phyloP scores from a whole-genome alignment of 37 sponge, comb jelly and placozoan species.

The Mnemiopsis leidyi region DNA sequence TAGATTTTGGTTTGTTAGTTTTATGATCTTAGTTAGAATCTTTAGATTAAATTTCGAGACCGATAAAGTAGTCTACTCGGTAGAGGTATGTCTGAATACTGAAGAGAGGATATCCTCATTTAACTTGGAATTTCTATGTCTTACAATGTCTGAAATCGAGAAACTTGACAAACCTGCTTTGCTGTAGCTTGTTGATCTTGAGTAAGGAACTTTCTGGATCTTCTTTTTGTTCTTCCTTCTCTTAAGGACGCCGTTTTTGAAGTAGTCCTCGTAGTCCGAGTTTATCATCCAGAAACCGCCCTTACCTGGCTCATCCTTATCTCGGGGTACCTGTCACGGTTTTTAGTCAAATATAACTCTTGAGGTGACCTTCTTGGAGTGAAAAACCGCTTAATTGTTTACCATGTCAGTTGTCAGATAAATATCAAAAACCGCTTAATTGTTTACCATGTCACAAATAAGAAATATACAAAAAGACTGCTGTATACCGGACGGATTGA shows the following conservation, averaged over 20 bases:
- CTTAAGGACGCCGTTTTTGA: conserved; percentile 60
- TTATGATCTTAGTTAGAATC: no score
- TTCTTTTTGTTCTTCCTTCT: conserved; percentile 44
- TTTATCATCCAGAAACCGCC: conserved; percentile 85
- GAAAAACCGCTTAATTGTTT: no score
- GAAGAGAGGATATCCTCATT: not conserved
- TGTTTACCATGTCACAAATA: no score
- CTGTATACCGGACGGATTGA: no score
- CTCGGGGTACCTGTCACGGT: conserved; percentile 75
- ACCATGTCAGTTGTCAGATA: no score
- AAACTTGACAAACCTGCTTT: not conserved
- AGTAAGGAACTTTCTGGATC: conserved; percentile 51
- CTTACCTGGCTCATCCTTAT: conserved; percentile 73
- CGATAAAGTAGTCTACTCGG: not conserved
- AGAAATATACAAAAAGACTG: no score
- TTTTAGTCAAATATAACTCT: no score
- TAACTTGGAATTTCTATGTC: not conserved
- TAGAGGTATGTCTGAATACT: not conserved
- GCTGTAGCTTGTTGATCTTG: conserved; percentile 4
- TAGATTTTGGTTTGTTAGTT: not conserved
- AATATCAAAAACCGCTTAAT: no score
- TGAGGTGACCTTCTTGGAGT: no score
- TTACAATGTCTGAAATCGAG: no score
- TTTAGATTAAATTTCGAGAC: no score
- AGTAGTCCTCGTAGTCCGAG: conserved; percentile 72